Base-by-base conservation (phyloP, 2,113 vertebrate species). In the Syngnathoides biaculeatus region DNA sequence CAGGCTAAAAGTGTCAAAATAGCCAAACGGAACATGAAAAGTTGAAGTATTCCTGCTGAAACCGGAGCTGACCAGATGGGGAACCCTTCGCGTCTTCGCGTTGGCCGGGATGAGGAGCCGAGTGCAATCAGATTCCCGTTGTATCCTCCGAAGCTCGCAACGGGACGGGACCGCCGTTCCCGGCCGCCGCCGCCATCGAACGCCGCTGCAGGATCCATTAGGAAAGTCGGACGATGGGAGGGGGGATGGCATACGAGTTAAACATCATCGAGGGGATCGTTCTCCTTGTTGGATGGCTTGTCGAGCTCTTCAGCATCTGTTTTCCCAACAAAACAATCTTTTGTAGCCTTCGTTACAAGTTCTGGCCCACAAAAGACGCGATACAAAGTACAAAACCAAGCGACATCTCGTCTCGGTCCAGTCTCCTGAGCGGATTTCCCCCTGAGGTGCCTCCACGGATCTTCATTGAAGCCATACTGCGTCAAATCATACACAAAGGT, bases 131-230 rank as follows among this genome's bases (percentile, higher is more conserved):
- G 84, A 86, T 69, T 77, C 78, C 67, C 22, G 62, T 70, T 79
- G 77, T 73, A 75, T 72, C 74, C 9, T 53, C 67, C 4, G 12
- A 30, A 45, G 70, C 40, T 63, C 64, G 24, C 63, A 38, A 48
- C 27, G 5, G 45, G 27, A 30, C 7, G 42, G 1, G 19, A 8
- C 17, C 12, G 26, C 38, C 26, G 26, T 50, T 47, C 45, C 65
- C 66, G 58, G 24, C 22, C 42, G 17, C 42, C 64, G 74, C 70
- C 69, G 74, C 70, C 69, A 73, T 72, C 56, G 52, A 73, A 66
- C 84, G 78, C 77, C 65, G 84, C 90, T 89, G 88, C 43, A n/a
- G 77, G 84, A 81, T 86, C 83, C 84, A 89, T 90, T 78, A 89
- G 72, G 69, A 30, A 38, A 39, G 17, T 10, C 58, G 38, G 58